Base-by-base conservation (phyloP, 2,888 invertebrate genomes). In the Trissolcus brochymenae region DNA sequence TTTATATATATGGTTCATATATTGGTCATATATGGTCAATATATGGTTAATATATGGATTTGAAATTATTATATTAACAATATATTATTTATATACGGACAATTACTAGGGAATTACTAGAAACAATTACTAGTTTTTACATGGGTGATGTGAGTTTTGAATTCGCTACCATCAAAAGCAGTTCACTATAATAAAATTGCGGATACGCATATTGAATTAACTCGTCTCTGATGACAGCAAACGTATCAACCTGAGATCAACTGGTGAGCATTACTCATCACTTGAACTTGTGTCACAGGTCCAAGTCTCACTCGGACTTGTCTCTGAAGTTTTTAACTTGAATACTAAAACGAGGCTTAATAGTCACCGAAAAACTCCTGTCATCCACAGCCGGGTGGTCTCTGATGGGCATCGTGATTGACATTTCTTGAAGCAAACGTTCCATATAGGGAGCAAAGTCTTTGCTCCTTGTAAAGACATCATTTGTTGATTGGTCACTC, bases 371-470 rank as follows among this genome's bases (percentile, higher is more conserved):
- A 86, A 92, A 91, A 81, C 91, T 92, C 72, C 90, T 88, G 75
- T 93, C 93, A 79, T 94, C 93, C 57, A 92, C 91, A 0, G 91
- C 91, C 61, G 92, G 86, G 55, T 93, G 92, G 60, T 94, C 86
- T 79, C 92, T 91, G 35, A 91, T 89, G 0, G 90, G 89, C 66
- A 92, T 92, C 1, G 90, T 86, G 81, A 92, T 92, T 0, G 92
- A 91, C 13, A 92, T 91, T 81, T 94, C 94, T 73, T 93, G 93
- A 89, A 94, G 92, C 1, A 96, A 88, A 35, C 90, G 93, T 86
- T 95, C 94, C 93, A 96, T 94, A 84, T 94, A 93, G 9, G 91
- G 90, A 0, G 94, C 93, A 21, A 96, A 88, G 76, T 95, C 93
- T 85, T 94, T 93, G 83, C 94, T 94, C 11, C 93, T 91, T 80